These are phyloP conservation scores for Eremobia ochroleuca DNA, from an alignment of 2,888 invertebrate species.

Conservation along the genomic window DNA sequence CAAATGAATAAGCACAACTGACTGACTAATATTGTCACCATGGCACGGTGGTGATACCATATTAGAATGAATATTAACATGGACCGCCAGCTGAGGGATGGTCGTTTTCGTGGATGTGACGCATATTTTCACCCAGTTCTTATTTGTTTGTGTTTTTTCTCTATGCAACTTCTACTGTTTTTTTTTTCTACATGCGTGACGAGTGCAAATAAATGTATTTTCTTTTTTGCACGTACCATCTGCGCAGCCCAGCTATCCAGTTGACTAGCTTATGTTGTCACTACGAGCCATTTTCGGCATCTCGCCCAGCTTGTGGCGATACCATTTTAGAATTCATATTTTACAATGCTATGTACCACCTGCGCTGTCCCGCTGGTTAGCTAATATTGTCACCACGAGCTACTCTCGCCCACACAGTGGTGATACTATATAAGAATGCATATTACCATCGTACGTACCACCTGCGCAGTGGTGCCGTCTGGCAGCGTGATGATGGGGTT, in stretches of 20 bases:
- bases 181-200: neutral
- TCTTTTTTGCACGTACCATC: neutral
- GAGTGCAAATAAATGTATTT: neutral
- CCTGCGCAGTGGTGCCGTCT: slow-evolving; percentile 98
- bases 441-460: slow-evolving; percentile 83
- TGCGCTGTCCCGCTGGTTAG: neutral
- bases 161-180: too few relatives aligned
- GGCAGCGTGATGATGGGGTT: slow-evolving; percentile 98
- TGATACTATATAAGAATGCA: slow-evolving; percentile 9
- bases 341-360: slow-evolving; percentile 63
- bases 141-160: neutral
- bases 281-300: neutral
- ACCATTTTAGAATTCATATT: slow-evolving; percentile 12
- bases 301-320: neutral
- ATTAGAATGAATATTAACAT: neutral
- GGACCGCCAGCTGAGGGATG: neutral
- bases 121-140: too few relatives aligned
- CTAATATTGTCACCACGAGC: neutral
- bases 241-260: neutral
- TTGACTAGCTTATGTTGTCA: neutral
- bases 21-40: neutral
- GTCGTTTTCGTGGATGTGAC: neutral
- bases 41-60: neutral
- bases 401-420: neutral
- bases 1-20: neutral